Percentiles rank a stretch among this genome's conserved stretches.
phyloP scores from a whole-genome alignment of 2,888 invertebrate genomes.

The Oscheius myriophilus region DNA sequence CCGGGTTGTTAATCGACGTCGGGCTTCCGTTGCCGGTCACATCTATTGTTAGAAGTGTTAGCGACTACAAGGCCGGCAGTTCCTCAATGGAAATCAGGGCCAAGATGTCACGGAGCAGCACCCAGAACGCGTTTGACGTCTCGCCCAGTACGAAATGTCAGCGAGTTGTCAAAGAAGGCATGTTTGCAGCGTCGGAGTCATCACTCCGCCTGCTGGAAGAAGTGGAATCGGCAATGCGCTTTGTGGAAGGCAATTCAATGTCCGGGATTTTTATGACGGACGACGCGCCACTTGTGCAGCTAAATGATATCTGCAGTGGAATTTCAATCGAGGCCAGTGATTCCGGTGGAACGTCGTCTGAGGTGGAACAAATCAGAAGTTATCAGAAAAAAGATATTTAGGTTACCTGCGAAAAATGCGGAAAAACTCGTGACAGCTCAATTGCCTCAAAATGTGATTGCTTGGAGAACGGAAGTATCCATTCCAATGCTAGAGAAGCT shows the following conservation, averaged over 20 bases:
- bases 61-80: slow-evolving; percentile 63
- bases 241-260: slow-evolving; percentile 58
- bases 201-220: slow-evolving; percentile 57
- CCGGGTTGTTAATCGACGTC: slow-evolving; percentile 29
- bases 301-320: slow-evolving; percentile 78
- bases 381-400: slow-evolving; percentile 16
- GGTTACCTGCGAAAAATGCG: slow-evolving; percentile 44
- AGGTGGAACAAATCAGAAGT: slow-evolving; percentile 3
- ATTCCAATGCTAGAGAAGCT: slow-evolving; percentile 28
- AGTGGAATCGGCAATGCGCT: slow-evolving; percentile 60
- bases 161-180: not conserved
- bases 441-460: slow-evolving; percentile 72
- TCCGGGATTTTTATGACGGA: slow-evolving; percentile 51
- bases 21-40: slow-evolving; percentile 33
- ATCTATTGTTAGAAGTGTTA: slow-evolving; percentile 70
- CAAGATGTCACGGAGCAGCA: slow-evolving; percentile 56
- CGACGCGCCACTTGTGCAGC: slow-evolving; percentile 66
- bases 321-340: slow-evolving; percentile 73
- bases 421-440: slow-evolving; percentile 80
- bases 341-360: slow-evolving; percentile 1
- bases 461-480: not conserved
- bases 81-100: slow-evolving; percentile 38
- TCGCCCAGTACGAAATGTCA: slow-evolving; percentile 44
- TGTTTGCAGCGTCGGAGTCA: slow-evolving; percentile 51
- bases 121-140: slow-evolving; percentile 59